Evolutionary conservation across 2,113 vertebrate species (phyloP).

Genomic region (Ceuthmochares aereus): DNA sequence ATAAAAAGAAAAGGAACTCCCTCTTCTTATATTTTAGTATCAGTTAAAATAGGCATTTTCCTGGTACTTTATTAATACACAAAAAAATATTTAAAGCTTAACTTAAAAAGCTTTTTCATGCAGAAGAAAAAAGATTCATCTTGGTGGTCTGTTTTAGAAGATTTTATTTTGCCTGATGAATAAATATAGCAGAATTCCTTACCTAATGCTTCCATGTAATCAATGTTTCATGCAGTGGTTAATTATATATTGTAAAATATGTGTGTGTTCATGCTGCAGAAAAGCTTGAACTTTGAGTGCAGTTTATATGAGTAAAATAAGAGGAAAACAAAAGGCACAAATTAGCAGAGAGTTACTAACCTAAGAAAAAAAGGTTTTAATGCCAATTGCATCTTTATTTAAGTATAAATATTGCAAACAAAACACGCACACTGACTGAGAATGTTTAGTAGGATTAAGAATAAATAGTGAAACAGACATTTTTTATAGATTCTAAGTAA

Average conservation of each 20-base stretch:
- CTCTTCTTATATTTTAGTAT: background rate
- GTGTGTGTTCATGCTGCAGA: background rate
- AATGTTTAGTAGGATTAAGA: background rate
- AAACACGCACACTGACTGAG: background rate
- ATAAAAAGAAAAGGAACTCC: background rate
- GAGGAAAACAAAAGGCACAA: background rate
- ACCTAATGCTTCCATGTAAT: background rate
- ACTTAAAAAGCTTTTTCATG: accelerated
- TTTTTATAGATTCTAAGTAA: background rate
- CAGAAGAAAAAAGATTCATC: background rate
- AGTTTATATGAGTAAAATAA: background rate
- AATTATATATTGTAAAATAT: slow-evolving; percentile 3
- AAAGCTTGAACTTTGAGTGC: background rate
- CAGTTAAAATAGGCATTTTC: background rate
- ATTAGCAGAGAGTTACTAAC: background rate
- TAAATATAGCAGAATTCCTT: background rate
- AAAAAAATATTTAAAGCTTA: background rate
- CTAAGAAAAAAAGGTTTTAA: background rate
- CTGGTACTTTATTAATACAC: background rate
- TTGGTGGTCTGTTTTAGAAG: background rate
- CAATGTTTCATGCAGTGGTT: slow-evolving; percentile 7
- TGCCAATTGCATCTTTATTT: background rate
- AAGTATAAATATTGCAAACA: background rate
- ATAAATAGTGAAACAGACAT: background rate
- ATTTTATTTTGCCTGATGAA: background rate